phyloP scores from a whole-genome alignment of 2,113 vertebrate species.

The Ameiurus melas region DNA sequence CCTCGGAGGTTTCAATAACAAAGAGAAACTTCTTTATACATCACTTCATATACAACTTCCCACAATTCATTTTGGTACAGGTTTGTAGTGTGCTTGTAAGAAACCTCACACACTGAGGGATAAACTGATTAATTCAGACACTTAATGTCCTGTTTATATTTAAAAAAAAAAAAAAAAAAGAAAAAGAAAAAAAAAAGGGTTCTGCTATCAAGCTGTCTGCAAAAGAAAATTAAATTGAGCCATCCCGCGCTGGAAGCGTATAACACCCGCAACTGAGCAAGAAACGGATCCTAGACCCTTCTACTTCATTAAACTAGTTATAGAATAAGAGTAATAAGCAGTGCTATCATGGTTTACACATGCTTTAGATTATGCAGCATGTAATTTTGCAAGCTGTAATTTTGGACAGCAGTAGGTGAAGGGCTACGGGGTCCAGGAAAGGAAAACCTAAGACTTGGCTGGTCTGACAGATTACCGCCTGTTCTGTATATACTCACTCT shows the following conservation, averaged over 20 bases:
- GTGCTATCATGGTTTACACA: not conserved
- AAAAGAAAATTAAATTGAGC: conserved; percentile 1
- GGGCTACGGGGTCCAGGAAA: not conserved
- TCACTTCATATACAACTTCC: not conserved
- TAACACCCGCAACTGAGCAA: not conserved
- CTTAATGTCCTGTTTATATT: not conserved
- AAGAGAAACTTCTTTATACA: not conserved
- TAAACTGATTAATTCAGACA: not conserved
- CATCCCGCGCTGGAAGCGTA: not conserved
- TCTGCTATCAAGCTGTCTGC: not conserved
- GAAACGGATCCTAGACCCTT: not conserved
- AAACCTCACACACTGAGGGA: not conserved
- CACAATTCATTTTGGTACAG: not conserved
- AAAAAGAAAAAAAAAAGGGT: not conserved
- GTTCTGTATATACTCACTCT: not conserved
- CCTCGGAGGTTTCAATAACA: not conserved
- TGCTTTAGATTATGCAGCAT: not conserved
- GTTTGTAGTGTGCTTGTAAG: not conserved
- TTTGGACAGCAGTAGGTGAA: conserved; percentile 8
- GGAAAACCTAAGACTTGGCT: not conserved
- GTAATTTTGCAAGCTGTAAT: conserved; percentile 22
- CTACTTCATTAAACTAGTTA: not conserved
- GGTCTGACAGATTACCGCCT: not conserved
- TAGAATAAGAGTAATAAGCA: not conserved
- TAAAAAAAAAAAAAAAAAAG: too few relatives aligned